Percentiles rank a stretch among this genome's conserved stretches.
phyloP scores from a whole-genome alignment of 2,113 vertebrate species.

The Struthidea cinerea region DNA sequence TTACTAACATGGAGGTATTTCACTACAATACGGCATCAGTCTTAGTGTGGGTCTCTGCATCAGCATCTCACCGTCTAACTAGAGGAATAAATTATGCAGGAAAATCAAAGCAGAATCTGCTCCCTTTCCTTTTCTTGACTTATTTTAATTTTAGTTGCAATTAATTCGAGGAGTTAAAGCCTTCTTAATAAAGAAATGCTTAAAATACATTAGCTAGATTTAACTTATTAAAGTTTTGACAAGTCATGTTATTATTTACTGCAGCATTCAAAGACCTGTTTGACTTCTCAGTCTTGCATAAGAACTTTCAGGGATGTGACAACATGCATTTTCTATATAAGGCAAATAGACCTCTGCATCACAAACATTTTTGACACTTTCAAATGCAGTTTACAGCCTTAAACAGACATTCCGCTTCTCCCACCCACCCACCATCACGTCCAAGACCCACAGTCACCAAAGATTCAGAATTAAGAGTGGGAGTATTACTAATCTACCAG shows the following conservation, averaged over 20 bases:
- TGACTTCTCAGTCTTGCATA: conserved; percentile 16
- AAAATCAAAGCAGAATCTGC: background rate
- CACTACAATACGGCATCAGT: background rate
- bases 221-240: background rate
- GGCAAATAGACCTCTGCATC: background rate
- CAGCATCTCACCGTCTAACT: background rate
- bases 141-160: background rate
- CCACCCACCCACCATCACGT: background rate
- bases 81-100: background rate
- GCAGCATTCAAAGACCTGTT: background rate
- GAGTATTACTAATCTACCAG: background rate
- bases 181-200: background rate
- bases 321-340: conserved; percentile 17
- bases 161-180: background rate
- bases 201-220: background rate
- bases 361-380: conserved; percentile 29
- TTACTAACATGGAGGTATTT: background rate
- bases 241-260: background rate
- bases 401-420: conserved; percentile 10
- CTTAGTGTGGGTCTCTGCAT: background rate
- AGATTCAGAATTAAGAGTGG: background rate
- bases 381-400: background rate
- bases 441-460: background rate
- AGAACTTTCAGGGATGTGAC: background rate
- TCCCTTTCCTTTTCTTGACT: background rate